Percentiles rank a stretch among this genome's conserved stretches.
Conservation (phyloP, 2,888 invertebrate species). For the Bhutanitis thaidina region DNA sequence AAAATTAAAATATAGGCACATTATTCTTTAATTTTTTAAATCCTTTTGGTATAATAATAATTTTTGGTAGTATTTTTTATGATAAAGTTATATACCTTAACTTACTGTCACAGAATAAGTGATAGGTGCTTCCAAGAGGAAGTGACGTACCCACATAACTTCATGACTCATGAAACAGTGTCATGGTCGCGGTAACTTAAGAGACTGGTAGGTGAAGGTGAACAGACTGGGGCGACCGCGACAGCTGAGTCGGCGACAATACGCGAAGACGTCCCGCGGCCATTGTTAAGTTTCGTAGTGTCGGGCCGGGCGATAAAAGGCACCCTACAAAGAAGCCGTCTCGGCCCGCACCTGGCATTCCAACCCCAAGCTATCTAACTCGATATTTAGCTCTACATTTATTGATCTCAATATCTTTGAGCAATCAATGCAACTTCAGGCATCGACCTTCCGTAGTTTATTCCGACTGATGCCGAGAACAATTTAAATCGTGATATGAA, state of each 20-base stretch:
- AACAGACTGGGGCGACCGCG: constrained; percentile 55
- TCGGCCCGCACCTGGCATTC: constrained; percentile 67
- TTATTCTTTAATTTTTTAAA: too few relatives aligned
- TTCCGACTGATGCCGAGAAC: constrained; percentile 32
- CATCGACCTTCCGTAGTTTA: too few relatives aligned
- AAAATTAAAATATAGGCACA: too few relatives aligned
- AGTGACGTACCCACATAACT: not conserved
- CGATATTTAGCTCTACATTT: constrained; percentile 41
- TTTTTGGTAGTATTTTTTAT: too few relatives aligned
- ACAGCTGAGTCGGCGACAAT: constrained; percentile 74
- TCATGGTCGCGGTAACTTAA: constrained; percentile 48
- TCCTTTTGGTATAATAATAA: too few relatives aligned
- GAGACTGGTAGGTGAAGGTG: constrained; percentile 37
- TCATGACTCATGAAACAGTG: constrained; percentile 36
- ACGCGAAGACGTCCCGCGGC: constrained; percentile 73
- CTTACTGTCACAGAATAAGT: too few relatives aligned
- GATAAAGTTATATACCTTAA: too few relatives aligned
- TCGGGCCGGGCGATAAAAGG: constrained; percentile 35
- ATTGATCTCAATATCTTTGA: constrained; percentile 37
- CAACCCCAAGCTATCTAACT: constrained; percentile 57
- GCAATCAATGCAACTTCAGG: constrained; percentile 45
- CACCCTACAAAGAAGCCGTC: constrained; percentile 59
- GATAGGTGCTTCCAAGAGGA: too few relatives aligned
- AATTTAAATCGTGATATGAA: too few relatives aligned
- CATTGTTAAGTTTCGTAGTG: constrained; percentile 46